Percentiles rank a stretch among this genome's conserved stretches.
Evolutionary conservation across 2,797 vertebrate species (phyloP).

Genomic region (Acropternis orthonyx): DNA sequence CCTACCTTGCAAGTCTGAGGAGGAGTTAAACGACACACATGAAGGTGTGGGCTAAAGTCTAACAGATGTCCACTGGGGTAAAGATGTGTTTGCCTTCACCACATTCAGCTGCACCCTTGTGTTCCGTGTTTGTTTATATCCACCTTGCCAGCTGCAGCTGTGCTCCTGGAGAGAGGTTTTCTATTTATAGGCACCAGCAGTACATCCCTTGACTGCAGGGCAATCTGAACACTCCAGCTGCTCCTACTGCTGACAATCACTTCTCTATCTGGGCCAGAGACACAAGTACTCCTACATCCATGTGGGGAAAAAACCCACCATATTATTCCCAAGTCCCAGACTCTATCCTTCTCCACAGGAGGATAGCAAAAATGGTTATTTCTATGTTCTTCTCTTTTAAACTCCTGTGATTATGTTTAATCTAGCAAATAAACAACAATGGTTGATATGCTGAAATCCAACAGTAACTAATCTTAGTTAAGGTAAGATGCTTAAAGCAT

Average conservation of each 20-base stretch:
- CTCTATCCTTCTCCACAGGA: neutral
- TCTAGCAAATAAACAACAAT: neutral
- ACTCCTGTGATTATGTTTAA: neutral
- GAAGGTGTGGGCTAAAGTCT: neutral
- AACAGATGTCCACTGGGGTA: neutral
- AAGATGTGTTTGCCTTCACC: neutral
- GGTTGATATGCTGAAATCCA: neutral
- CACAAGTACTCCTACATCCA: neutral
- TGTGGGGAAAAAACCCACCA: fast-evolving
- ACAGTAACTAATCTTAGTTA: neutral
- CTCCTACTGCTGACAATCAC: neutral
- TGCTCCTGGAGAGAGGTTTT: neutral
- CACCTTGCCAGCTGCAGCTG: neutral
- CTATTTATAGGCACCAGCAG: neutral
- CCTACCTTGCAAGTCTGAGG: fast-evolving
- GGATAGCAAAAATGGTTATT: neutral
- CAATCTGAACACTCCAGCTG: neutral
- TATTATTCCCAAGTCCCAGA: neutral
- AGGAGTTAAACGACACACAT: neutral
- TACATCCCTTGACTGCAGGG: neutral
- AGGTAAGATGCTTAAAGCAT: neutral
- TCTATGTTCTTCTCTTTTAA: neutral
- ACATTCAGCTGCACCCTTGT: neutral
- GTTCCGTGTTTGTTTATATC: neutral
- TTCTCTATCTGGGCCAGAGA: neutral